Evolutionary conservation across 2,113 vertebrate genomes (phyloP).

Genomic region (Phainopepla nitens): DNA sequence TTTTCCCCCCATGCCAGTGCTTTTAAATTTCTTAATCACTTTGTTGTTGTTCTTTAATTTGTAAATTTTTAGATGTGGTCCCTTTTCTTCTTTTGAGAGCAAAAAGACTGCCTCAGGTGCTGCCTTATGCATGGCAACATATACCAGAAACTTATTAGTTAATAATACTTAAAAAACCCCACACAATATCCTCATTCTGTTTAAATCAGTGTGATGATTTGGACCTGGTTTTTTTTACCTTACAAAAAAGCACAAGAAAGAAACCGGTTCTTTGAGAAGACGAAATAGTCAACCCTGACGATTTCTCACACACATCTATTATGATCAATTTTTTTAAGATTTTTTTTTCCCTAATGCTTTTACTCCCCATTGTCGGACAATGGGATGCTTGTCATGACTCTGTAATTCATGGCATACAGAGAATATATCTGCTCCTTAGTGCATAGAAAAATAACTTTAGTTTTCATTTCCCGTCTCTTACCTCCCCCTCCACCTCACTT

Average conservation of each 20-base stretch:
- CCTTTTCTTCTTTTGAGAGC: background rate
- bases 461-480: background rate
- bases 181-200: background rate
- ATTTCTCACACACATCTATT: background rate
- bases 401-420: background rate
- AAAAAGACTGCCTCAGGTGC: slow-evolving; percentile 10
- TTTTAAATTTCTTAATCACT: slow-evolving; percentile 1
- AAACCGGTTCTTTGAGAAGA: background rate
- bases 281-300: background rate
- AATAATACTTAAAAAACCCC: background rate
- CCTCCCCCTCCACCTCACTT: background rate
- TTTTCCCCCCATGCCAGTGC: background rate
- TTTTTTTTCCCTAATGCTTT: background rate
- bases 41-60: slow-evolving; percentile 28
- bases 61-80: background rate
- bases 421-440: background rate
- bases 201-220: background rate
- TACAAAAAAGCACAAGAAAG: slow-evolving; percentile 1
- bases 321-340: background rate
- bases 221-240: slow-evolving; percentile 40
- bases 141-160: slow-evolving; percentile 24
- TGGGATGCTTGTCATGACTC: background rate
- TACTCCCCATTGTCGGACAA: background rate
- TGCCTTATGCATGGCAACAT: slow-evolving; percentile 13
- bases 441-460: background rate